Conservation (phyloP, 2,797 vertebrate genomes). For the Platalea minor region DNA sequence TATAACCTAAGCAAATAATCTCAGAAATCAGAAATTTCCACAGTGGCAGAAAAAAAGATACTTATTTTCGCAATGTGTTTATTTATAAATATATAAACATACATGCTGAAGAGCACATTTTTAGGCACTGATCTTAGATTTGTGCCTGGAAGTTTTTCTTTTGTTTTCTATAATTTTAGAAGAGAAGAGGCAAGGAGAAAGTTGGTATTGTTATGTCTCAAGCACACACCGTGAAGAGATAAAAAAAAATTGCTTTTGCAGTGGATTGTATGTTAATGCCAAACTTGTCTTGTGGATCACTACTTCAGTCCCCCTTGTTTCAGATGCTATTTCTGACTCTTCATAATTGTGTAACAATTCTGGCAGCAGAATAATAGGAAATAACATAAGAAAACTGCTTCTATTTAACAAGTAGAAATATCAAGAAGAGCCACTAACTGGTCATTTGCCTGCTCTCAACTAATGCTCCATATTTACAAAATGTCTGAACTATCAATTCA, state of each 20-base stretch:
- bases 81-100: neutral
- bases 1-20: neutral
- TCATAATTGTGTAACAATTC: neutral
- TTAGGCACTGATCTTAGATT: neutral
- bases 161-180: neutral
- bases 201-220: neutral
- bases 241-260: neutral
- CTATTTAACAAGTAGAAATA: neutral
- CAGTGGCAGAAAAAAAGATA: neutral
- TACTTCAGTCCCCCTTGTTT: neutral
- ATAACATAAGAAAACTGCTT: neutral
- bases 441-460: neutral
- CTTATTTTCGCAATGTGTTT: neutral
- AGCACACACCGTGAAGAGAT: neutral
- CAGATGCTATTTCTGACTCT: neutral
- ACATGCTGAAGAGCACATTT: neutral
- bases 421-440: neutral
- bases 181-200: neutral
- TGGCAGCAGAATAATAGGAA: neutral
- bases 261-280: neutral
- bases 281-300: neutral
- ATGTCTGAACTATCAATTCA: neutral
- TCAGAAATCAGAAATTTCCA: neutral
- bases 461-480: neutral
- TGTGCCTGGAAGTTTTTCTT: neutral